These are phyloP conservation scores for Caenorhabditis becei DNA, from an alignment of 2,888 invertebrate genomes.

Conservation along the genomic window DNA sequence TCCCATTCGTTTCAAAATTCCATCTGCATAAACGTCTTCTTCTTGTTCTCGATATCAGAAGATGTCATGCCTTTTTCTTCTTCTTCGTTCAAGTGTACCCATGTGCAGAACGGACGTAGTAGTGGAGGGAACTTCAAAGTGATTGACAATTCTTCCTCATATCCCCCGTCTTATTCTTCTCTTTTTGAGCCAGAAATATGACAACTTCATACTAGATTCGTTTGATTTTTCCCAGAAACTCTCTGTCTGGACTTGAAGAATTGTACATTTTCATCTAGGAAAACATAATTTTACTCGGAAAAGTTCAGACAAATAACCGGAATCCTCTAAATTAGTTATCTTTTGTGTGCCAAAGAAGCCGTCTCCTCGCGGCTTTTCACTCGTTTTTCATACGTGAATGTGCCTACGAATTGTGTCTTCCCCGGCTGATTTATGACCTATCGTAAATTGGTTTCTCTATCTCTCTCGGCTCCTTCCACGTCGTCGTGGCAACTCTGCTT, in stretches of 20 bases:
- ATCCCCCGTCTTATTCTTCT: background rate
- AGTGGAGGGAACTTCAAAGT: constrained; percentile 35
- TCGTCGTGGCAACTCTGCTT: background rate
- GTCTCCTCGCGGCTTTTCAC: background rate
- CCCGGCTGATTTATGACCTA: background rate
- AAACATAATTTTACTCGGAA: too few species aligned
- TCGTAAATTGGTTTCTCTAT: background rate
- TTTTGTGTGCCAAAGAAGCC: background rate
- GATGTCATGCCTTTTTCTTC: background rate
- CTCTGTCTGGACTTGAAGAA: too few species aligned
- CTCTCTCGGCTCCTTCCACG: background rate
- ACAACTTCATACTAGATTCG: background rate
- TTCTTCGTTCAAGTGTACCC: constrained; percentile 17
- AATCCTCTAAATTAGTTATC: background rate
- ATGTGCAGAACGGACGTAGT: constrained; percentile 18
- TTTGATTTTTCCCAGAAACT: background rate
- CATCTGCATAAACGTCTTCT: background rate
- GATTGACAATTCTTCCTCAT: constrained; percentile 34
- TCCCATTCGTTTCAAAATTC: constrained; percentile 3
- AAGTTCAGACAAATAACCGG: constrained; percentile 2
- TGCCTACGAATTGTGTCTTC: background rate
- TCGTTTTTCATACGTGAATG: background rate
- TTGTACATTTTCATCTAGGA: too few species aligned
- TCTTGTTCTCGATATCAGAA: background rate
- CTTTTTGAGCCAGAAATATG: background rate